Base-by-base conservation (phyloP, 1,140 invertebrate species). In the Drosophila virilis region DNA sequence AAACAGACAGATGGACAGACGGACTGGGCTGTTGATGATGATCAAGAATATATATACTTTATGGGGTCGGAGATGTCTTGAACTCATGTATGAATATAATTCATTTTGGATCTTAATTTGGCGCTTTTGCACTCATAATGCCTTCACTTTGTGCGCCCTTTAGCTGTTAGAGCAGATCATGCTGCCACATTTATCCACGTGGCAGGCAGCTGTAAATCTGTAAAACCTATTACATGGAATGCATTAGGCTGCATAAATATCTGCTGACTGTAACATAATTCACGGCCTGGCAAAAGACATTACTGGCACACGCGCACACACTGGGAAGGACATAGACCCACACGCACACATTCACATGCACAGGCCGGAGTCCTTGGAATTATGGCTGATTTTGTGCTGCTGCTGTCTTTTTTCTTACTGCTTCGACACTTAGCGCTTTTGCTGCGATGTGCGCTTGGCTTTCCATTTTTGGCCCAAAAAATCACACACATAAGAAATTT, bases 221-320 rank as follows among this genome's bases (percentile, higher is more conserved):
- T 50, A 59, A 60, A 60, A 60, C 55, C 70, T 69, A 50, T 69
- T 69, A 69, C 58, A 55, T 15, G 57, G 28, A 60, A 74, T 69
- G 65, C 71, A 74, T 74, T 74, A 74, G 71, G 65, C 57, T 69
- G 71, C 71, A 69, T 69, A 74, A 69, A 74, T 74, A 74, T 74
- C 65, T 69, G 71, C 71, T 74, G 71, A 74, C 70, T 73, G 70
- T 60, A 60, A 46, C 71, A 69, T 52, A 69, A 74, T 74, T 74
- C 65, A 74, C 15, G 32, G 64, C 42, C 48, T 50, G 42, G 71
- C 65, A 55, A 61, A 74, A 55, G 71, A 37, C 71, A 74, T 74
- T 69, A 69, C 43, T 50, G 54, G 35, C 71, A 60, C 71, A 40
- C 45, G 58, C 62, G 38, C 61, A 37, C 13, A 55, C 57, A 37